Evolutionary conservation across 2,113 vertebrate species (phyloP).

Genomic region (Pleuronectes platessa): DNA sequence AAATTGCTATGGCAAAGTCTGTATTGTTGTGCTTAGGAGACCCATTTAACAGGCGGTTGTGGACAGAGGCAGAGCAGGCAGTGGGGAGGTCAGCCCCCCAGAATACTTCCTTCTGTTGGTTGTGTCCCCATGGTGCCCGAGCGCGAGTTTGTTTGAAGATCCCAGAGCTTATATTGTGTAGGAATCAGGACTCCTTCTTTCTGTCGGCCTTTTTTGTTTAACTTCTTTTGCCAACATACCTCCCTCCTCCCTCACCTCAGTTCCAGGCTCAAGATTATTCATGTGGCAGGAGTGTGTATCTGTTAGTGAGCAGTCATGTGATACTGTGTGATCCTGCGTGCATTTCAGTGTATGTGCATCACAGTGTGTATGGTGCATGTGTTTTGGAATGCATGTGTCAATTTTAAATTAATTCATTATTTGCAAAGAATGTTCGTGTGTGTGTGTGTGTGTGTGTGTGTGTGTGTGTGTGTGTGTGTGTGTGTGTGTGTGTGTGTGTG

Average conservation of each 20-base stretch:
- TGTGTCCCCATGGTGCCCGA: conserved; percentile 90
- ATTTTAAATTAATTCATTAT: background rate
- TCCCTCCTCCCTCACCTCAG: conserved; percentile 27
- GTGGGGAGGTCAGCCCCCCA: conserved; percentile 84
- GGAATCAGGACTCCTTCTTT: conserved; percentile 64
- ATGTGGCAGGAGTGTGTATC: conserved; percentile 14
- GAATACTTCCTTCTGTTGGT: conserved; percentile 83
- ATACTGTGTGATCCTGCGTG: background rate
- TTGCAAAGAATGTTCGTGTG: background rate
- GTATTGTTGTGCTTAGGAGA: conserved; percentile 85
- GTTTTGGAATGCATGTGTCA: conserved; percentile 5
- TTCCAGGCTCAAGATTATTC: conserved; percentile 41
- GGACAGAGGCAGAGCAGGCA: conserved; percentile 75
- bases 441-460: conserved; percentile 68
- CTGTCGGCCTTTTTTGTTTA: conserved; percentile 24
- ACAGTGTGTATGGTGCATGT: background rate
- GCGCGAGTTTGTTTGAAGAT: conserved; percentile 93
- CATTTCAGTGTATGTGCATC: background rate
- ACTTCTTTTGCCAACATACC: conserved; percentile 19
- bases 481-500: too few species aligned
- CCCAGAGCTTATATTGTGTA: conserved; percentile 90
- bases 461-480: conserved; percentile 29
- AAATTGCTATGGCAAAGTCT: conserved; percentile 85
- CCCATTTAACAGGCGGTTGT: conserved; percentile 87
- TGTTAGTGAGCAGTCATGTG: background rate